phyloP scores from a whole-genome alignment of 2,113 vertebrate species.

The Irena cyanogastra region DNA sequence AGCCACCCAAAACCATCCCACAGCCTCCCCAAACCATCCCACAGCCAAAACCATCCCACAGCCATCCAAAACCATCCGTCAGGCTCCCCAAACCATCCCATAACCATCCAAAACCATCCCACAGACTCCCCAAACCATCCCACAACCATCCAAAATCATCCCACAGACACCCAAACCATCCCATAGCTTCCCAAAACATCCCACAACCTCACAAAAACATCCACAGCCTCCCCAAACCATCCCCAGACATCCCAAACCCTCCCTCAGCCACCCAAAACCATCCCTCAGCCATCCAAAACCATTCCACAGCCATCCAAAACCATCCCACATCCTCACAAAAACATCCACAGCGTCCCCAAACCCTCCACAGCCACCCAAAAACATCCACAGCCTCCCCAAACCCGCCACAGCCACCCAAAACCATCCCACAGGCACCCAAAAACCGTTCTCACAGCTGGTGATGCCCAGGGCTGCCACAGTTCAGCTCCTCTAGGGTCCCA shows the following conservation, averaged over 20 bases:
- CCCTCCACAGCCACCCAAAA: too few species aligned
- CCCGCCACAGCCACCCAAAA: neutral
- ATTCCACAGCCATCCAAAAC: too few species aligned
- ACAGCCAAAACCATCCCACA: neutral
- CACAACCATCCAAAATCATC: fast-evolving
- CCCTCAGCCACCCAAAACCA: neutral
- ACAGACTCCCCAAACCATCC: neutral
- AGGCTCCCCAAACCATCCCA: fast-evolving
- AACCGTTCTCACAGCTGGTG: fast-evolving
- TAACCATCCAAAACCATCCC: fast-evolving
- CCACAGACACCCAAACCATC: fast-evolving
- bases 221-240: too few species aligned
- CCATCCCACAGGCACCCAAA: neutral
- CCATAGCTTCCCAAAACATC: neutral
- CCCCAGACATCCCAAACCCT: too few species aligned
- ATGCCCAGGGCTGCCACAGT: neutral
- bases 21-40: neutral
- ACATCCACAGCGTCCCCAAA: too few species aligned
- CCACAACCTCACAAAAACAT: neutral
- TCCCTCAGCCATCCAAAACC: too few species aligned
- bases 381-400: neutral
- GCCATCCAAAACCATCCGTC: fast-evolving
- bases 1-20: too few species aligned
- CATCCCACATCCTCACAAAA: fast-evolving
- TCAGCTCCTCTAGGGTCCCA: neutral